Base-by-base conservation (phyloP, 2,888 invertebrate genomes). In the Sericinus montela region DNA sequence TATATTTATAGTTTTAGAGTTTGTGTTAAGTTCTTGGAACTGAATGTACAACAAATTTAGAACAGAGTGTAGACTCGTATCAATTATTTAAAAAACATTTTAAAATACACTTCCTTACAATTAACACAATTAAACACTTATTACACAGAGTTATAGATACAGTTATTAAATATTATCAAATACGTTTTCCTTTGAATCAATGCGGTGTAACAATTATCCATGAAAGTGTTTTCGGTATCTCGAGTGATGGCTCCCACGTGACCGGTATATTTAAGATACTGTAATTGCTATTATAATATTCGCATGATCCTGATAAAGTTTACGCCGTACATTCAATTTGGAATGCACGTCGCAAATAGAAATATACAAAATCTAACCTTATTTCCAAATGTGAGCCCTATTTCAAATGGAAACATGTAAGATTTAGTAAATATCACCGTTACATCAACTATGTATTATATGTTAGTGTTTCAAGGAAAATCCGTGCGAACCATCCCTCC, bases 301-400 rank as follows among this genome's bases (percentile, higher is more conserved):
- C 10, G 10, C 6, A 43, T 5, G 48, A 10, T 48, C 48, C 48
- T 48, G 48, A 11, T 13, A 30, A 10, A 38, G 1, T 32, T 32
- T 32, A 10, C 32, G 32, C 11, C 11, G n/a, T 11, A 11, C 11
- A 32, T 32, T 11, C 32, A 32, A 11, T n/a, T 29, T 1, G 32
- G 32, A 32, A 32, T 32, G 10, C 4, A 11, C n/a, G 11, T n/a
- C 34, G 48, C 56, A 58, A 59, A 63, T 57, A 51, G 45, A 63
- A 69, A 19, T 74, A 77, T 78, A 72, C 58, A 79, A 82, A 80
- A 79, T 78, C 66, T 50, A 64, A 65, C 40, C 56, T 54, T 61
- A 63, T 65, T 69, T 62, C 55, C 70, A 68, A 65, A 74, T 75
- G 72, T 78, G 86, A 86, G 86, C 86, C 86, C 86, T 65, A 45